Conservation (phyloP, 2,113 vertebrate genomes). For the Nyctereutes procyonoides region DNA sequence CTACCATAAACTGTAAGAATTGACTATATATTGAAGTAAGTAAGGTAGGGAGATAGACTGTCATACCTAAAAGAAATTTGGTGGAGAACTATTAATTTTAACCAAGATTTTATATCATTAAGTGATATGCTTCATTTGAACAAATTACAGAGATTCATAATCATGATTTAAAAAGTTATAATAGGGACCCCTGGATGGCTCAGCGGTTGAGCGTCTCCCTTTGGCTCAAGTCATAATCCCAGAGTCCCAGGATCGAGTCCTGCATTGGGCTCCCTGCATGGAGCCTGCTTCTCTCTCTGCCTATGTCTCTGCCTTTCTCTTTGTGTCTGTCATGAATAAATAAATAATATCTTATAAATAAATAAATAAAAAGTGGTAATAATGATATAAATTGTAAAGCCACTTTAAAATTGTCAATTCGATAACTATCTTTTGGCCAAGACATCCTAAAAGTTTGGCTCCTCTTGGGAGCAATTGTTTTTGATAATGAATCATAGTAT, state of each 20-base stretch:
- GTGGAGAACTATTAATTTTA: conserved; percentile 32
- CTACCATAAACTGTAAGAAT: neutral
- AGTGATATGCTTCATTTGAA: neutral
- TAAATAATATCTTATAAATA: no score
- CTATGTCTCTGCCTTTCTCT: no score
- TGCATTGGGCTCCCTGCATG: no score
- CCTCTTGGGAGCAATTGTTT: neutral
- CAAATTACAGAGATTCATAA: neutral
- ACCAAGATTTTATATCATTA: conserved; percentile 35
- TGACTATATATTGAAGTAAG: neutral
- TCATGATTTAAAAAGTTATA: neutral
- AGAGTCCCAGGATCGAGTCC: no score
- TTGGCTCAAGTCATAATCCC: no score
- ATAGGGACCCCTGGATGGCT: neutral
- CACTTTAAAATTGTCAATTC: neutral
- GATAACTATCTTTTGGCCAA: neutral
- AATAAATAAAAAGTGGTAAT: neutral
- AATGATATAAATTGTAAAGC: neutral
- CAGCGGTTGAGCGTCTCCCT: no score
- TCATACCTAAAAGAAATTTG: neutral
- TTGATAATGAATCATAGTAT: neutral
- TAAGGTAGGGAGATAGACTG: neutral
- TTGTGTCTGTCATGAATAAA: no score
- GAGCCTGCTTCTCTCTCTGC: no score
- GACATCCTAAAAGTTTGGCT: neutral